A percentile compares a stretch with the other conserved stretches of the same genome.
These are phyloP conservation scores for Morus bassanus DNA, from an alignment of 2,797 vertebrate species.

Conservation along the genomic window DNA sequence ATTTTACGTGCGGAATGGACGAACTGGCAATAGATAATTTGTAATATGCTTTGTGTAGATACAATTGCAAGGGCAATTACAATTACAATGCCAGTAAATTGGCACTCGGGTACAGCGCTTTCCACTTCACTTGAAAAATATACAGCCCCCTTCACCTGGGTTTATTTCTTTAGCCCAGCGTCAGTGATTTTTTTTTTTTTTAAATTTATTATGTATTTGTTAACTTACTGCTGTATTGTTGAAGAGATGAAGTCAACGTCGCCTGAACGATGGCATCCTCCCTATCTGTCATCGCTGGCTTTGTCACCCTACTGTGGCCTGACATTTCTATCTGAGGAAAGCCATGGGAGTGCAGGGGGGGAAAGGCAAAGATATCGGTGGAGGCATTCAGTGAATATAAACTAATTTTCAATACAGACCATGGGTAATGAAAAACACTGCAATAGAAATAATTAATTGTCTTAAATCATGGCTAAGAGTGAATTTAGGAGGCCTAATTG, in stretches of 20 bases:
- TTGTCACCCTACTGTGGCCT: not conserved
- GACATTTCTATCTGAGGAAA: not conserved
- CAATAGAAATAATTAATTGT: not conserved
- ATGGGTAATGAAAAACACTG: not conserved
- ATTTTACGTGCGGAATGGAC: not conserved
- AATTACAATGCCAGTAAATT: not conserved
- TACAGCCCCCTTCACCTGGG: not conserved
- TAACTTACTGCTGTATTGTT: not conserved
- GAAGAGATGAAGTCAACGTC: not conserved
- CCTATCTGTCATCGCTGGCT: not conserved
- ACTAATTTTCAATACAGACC: not conserved
- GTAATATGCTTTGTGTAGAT: not conserved
- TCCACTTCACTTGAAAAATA: not conserved
- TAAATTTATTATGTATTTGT: not conserved
- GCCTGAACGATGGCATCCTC: not conserved
- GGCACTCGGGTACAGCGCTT: not conserved
- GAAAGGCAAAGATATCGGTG: not conserved
- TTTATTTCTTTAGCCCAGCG: not conserved
- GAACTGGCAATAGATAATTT: not conserved
- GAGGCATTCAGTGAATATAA: not conserved
- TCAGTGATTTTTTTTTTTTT: not conserved
- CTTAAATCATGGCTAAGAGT: not conserved
- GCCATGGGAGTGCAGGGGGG: not conserved
- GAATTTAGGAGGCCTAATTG: not conserved
- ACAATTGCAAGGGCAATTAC: not conserved